Conservation (phyloP, 2,888 invertebrate genomes). For the Himalopsyche anomala region DNA sequence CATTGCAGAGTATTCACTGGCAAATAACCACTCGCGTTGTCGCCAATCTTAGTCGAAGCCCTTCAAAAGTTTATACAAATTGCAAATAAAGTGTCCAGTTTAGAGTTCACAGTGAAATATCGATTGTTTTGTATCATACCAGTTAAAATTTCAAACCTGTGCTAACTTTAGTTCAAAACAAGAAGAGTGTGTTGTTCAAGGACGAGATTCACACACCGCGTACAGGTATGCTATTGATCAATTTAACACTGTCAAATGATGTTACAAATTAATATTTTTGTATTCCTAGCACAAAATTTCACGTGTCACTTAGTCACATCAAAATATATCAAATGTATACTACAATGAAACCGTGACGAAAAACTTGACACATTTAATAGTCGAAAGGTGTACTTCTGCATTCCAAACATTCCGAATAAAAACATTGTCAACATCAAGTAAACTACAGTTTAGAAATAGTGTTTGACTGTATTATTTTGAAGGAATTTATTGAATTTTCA, state of each 20-base stretch:
- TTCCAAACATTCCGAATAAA: not conserved
- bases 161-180: not conserved
- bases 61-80: not conserved
- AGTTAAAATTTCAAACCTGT: not conserved
- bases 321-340: not conserved
- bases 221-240: not conserved
- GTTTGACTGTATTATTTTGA: too few species aligned
- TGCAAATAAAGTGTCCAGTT: not conserved
- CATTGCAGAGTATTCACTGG: too few species aligned
- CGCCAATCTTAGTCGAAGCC: not conserved
- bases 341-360: not conserved
- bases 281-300: not conserved
- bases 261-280: conserved; percentile 2
- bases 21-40: not conserved
- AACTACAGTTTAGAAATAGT: too few species aligned
- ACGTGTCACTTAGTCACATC: not conserved
- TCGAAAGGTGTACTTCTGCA: not conserved
- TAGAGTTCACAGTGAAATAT: not conserved
- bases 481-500: too few species aligned
- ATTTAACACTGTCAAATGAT: not conserved
- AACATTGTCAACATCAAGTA: not conserved
- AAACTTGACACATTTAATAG: not conserved
- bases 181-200: not conserved
- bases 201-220: not conserved
- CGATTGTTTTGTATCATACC: not conserved